Evolutionary conservation across 1,140 invertebrate genomes (phyloP).

Genomic region (Drosophila mojavensis): DNA sequence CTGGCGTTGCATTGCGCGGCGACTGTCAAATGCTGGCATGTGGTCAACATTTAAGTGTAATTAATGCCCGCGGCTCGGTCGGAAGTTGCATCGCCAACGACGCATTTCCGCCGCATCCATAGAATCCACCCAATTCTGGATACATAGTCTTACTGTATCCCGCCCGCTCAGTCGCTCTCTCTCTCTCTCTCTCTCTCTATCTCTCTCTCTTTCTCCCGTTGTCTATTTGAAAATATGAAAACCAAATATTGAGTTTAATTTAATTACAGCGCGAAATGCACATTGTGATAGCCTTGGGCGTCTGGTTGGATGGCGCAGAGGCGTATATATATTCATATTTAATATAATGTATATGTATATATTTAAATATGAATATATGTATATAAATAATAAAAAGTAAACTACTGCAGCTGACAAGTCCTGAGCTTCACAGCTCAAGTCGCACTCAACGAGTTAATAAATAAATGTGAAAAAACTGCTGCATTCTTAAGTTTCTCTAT

Average conservation of each 20-base stretch:
- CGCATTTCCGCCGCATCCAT: constrained; percentile 35
- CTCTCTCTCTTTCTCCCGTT: background rate
- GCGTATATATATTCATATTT: background rate
- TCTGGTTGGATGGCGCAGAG: background rate
- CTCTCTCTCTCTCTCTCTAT: no score
- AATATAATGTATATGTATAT: background rate
- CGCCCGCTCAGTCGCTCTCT: no score
- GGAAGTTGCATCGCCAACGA: constrained; percentile 59
- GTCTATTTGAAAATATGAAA: constrained; percentile 59
- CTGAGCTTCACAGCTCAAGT: no score
- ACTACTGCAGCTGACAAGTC: no score
- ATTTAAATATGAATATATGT: no score
- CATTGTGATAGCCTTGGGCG: constrained; percentile 28
- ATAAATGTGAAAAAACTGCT: no score
- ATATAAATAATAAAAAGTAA: no score
- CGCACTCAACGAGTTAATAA: no score
- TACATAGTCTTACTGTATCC: no score
- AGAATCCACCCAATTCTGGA: constrained; percentile 2
- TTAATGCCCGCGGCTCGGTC: constrained; percentile 71
- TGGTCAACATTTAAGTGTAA: constrained; percentile 83
- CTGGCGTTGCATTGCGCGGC: background rate
- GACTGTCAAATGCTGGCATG: constrained; percentile 76
- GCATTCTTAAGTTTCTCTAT: no score
- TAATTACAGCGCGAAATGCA: constrained; percentile 67
- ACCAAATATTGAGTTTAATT: constrained; percentile 77